Conservation (phyloP, 2,888 invertebrate genomes). For the Cryptophagus acutangulus region DNA sequence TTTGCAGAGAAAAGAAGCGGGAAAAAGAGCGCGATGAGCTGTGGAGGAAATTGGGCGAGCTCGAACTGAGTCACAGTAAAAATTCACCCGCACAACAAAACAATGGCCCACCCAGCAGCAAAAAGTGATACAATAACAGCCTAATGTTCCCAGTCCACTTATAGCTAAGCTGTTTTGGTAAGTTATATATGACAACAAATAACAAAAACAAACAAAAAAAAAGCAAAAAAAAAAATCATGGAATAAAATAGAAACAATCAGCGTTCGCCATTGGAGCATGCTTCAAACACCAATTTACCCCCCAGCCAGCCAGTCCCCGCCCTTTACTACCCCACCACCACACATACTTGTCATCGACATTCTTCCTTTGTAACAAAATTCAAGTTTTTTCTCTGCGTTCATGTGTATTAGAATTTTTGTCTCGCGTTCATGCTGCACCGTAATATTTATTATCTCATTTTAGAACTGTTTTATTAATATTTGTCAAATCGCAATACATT, state of each 20-base stretch:
- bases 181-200: conserved; percentile 21
- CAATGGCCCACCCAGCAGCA: conserved; percentile 44
- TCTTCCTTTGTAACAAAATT: too few relatives aligned
- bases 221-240: conserved; percentile 3
- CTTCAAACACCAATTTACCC: conserved; percentile 26
- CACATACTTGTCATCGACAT: too few relatives aligned
- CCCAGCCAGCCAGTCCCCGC: too few relatives aligned
- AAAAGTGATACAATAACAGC: conserved; percentile 44
- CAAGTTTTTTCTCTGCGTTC: conserved; percentile 10
- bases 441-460: too few relatives aligned
- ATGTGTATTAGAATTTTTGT: conserved; percentile 11
- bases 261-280: conserved; percentile 23
- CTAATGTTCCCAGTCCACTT: conserved; percentile 36
- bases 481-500: too few relatives aligned
- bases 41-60: conserved; percentile 91
- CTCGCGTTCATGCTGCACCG: background rate
- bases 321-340: too few relatives aligned
- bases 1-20: conserved; percentile 83
- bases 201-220: conserved; percentile 4
- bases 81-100: conserved; percentile 36
- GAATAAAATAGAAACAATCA: background rate
- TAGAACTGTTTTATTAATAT: too few relatives aligned
- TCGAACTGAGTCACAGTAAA: conserved; percentile 70
- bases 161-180: conserved; percentile 32
- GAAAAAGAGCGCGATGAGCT: conserved; percentile 96